These are phyloP conservation scores for Helicoverpa zea DNA, from an alignment of 1,140 invertebrate genomes.

Conservation along the genomic window DNA sequence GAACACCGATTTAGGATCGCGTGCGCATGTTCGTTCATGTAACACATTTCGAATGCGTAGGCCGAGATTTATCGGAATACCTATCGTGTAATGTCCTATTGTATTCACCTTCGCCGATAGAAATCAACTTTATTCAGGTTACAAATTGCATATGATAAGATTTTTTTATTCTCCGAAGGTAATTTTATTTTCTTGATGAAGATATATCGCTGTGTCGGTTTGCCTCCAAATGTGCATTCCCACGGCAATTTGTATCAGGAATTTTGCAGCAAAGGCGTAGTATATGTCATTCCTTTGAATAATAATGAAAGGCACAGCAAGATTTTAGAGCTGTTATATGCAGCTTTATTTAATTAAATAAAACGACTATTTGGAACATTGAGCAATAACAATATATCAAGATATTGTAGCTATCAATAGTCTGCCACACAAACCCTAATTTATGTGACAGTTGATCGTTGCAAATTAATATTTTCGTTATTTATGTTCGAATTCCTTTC, in stretches of 20 bases:
- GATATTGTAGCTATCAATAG: conserved; percentile 13
- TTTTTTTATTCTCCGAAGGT: conserved; percentile 45
- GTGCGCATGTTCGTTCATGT: conserved; percentile 54
- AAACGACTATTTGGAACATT: conserved; percentile 22
- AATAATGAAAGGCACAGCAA: neutral
- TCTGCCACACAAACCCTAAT: conserved; percentile 25
- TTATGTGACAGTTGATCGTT: conserved; percentile 40
- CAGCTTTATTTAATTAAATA: conserved; percentile 16
- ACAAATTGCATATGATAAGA: conserved; percentile 56
- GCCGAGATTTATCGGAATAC: conserved; percentile 61
- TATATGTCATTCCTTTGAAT: neutral
- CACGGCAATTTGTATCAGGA: neutral
- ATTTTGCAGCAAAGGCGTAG: neutral
- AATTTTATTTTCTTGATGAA: conserved; percentile 8
- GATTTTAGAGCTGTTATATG: neutral
- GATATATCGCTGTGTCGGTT: neutral
- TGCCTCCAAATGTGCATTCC: conserved; percentile 26
- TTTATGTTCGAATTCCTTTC: conserved; percentile 36
- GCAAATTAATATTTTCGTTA: conserved; percentile 34
- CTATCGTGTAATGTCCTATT: conserved; percentile 64
- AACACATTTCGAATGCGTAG: conserved; percentile 58
- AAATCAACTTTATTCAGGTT: conserved; percentile 58
- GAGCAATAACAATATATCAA: conserved; percentile 15
- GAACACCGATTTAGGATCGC: conserved; percentile 62
- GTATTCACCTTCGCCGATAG: conserved; percentile 56